Evolutionary conservation across 2,113 vertebrate species (phyloP), one percentile per base, ranked within the genome.

Genomic region (Dromaius novaehollandiae): DNA sequence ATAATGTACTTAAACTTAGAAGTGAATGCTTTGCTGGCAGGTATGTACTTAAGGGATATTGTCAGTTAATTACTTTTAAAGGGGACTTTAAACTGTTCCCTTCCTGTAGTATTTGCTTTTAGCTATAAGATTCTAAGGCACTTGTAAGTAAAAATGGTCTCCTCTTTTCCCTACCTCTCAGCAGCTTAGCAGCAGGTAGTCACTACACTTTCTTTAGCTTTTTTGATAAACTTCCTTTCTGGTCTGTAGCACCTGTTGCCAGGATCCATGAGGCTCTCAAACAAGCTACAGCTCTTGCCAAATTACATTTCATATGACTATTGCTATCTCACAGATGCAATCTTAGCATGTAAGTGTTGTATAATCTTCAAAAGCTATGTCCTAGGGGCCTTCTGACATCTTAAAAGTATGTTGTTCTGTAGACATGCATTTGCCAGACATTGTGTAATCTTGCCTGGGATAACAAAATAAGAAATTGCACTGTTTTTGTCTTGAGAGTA

Each of bases 351-450:
- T 15, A 53, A 40, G 68, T 51, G 50, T 50, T 77, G 36, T 60
- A 36, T 95, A 16, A 69, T 92, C 46, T 76, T 84, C 77, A 94
- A 74, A 95, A 95, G 51, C 77, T 64, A 4, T 90, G 61, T 75
- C 94, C 88, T 95, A 71, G 21, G 84, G 96, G 92, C 80, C 38
- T 94, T 44, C 64, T 82, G 20, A 25, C 26, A 13, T 78, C 32
- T n/a, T 42, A 32, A 80, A 80, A n/a, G 56, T 50, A 26, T 24
- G 11, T 11, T 34, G 40, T 92, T 86, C 61, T 82, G 30, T 79
- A 79, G 82, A 61, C 42, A 16, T 34, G 36, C 11, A 2, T 64
- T 70, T 95, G 83, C 48, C 38, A 68, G 32, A 24, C 74, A 26
- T 44, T 71, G 51, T 76, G 81, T 89, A 88, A 94, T 75, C 70